Conservation (phyloP, 2,113 vertebrate species). For the Neogale vison region DNA sequence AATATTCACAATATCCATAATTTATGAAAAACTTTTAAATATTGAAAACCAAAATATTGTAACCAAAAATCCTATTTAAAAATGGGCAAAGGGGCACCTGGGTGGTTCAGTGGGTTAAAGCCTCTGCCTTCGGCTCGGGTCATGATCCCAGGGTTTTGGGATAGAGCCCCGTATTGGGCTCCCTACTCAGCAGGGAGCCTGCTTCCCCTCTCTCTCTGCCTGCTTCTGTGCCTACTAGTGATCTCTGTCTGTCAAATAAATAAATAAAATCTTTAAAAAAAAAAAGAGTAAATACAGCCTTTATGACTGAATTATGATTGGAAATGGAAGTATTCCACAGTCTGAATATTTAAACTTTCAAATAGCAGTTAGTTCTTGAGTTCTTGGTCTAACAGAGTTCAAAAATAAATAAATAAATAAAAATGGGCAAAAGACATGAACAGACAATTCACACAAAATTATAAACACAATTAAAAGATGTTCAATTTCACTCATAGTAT, state of each 20-base stretch:
- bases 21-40: slow-evolving; percentile 31
- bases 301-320: neutral
- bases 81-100: neutral
- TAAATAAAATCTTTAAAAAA: too few relatives aligned
- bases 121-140: too few relatives aligned
- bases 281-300: neutral
- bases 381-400: neutral
- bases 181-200: too few relatives aligned
- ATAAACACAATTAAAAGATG: neutral
- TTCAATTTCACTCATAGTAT: slow-evolving; percentile 21
- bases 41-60: neutral
- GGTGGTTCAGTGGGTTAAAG: too few relatives aligned
- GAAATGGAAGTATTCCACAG: neutral
- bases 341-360: neutral
- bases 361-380: neutral
- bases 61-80: neutral
- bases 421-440: neutral
- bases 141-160: too few relatives aligned
- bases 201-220: too few relatives aligned
- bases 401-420: too few relatives aligned
- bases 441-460: neutral
- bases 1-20: slow-evolving; percentile 31
- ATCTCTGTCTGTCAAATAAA: too few relatives aligned
- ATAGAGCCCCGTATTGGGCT: too few relatives aligned
- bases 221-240: too few relatives aligned